Base-by-base conservation (phyloP, 2,888 invertebrate genomes). In the Callinectes sapidus region DNA sequence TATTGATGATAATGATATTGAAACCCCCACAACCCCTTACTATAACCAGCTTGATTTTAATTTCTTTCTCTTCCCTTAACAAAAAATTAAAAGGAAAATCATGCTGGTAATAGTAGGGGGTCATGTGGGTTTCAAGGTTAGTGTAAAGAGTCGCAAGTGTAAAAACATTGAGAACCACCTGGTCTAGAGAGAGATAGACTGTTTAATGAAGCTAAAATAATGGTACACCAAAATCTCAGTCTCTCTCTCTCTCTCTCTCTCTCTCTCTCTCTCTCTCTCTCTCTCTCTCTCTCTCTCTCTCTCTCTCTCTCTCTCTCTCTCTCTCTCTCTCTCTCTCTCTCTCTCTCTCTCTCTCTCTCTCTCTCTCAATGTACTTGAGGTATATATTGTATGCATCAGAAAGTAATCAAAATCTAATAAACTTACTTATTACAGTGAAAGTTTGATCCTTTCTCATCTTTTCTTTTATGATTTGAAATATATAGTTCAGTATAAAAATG, bases 261-360 rank as follows among this genome's bases (percentile, higher is more conserved):
- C 55, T 55, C 55, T 55, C 55, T 55, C 55, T 55, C 55, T 55
- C 55, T 55, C 55, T 55, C 55, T 55, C 55, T 55, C 16, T 55
- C 16, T 55, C 55, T 55, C 55, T 39, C 39, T 39, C 39, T 39
- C 39, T 54, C 28, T 54, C 28, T 28, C 48, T 48, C 48, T 89
- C 89, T 54, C 54, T 28, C 48, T 89, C 39, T 39, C 54, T 89
- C 89, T 89, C 89, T 89, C 89, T 28, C 89, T 89, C 28, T 89
- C 28, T 54, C 54, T 28, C 28, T 54, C 54, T 54, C 48, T 54
- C 89, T 89, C 54, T 54, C 42, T 89, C 54, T 89, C 28, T 54
- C 48, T 54, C 28, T 61, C 23, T 28, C 61, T 89, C 89, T 61
- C 54, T 61, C n/a, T 48, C 54, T 35, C 35, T 55, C n/a, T 61